A percentile compares a stretch with the other conserved stretches of the same genome.
phyloP scores from a whole-genome alignment of 2,797 vertebrate genomes.

The Masticophis lateralis region DNA sequence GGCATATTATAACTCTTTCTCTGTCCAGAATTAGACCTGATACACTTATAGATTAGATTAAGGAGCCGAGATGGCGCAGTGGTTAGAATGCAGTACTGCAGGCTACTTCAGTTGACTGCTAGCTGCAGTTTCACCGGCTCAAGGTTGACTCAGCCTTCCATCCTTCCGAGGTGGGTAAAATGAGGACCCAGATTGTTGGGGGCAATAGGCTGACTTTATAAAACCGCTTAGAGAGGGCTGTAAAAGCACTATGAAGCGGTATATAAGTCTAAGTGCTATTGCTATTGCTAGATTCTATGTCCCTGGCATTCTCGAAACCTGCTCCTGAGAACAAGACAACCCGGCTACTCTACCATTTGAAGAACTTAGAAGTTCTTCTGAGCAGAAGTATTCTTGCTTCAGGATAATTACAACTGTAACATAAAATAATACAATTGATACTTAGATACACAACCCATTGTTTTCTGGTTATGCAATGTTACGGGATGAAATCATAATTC shows the following conservation, averaged over 20 bases:
- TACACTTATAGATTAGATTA: neutral
- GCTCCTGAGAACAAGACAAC: neutral
- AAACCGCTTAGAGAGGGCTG: too few species aligned
- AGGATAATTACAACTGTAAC: neutral
- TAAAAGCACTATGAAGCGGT: too few species aligned
- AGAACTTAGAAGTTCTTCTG: neutral
- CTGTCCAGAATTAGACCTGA: neutral
- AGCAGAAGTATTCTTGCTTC: neutral
- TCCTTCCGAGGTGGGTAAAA: too few species aligned
- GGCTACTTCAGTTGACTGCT: too few species aligned
- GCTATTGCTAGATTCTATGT: neutral
- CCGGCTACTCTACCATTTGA: neutral
- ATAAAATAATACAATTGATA: neutral
- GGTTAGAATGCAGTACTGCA: too few species aligned
- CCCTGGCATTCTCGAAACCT: neutral
- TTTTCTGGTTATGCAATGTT: neutral
- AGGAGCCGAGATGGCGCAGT: too few species aligned
- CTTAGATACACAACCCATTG: neutral
- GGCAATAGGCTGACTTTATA: too few species aligned
- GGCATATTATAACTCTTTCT: neutral
- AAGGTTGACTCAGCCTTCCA: too few species aligned
- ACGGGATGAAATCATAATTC: neutral
- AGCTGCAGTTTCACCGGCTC: too few species aligned
- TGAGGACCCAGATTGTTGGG: too few species aligned
- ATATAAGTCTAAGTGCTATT: too few species aligned